These are phyloP conservation scores for Limnephilus auricula DNA, from an alignment of 2,888 invertebrate genomes.

Conservation along the genomic window DNA sequence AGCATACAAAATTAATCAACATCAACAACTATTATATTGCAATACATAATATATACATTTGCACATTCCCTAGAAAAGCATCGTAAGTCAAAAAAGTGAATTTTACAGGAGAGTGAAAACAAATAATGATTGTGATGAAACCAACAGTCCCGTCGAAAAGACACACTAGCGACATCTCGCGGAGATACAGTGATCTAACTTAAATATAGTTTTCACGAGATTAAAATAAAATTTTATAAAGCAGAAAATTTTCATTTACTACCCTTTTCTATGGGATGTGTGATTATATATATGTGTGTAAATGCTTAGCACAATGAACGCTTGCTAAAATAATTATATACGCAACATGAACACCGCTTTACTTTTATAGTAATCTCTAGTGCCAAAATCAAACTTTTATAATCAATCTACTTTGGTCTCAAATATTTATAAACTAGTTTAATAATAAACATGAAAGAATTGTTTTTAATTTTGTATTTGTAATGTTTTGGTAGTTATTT, in stretches of 20 bases:
- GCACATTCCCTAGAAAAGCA: too few relatives aligned
- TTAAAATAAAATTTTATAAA: too few relatives aligned
- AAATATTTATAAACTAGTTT: not conserved
- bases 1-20: not conserved
- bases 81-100: too few relatives aligned
- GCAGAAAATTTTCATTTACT: too few relatives aligned
- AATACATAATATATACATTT: not conserved
- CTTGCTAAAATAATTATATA: not conserved
- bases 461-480: not conserved
- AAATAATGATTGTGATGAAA: too few relatives aligned
- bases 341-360: not conserved
- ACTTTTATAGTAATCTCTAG: not conserved
- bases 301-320: not conserved
- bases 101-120: too few relatives aligned
- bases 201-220: too few relatives aligned
- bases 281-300: too few relatives aligned
- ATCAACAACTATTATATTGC: not conserved
- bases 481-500: not conserved
- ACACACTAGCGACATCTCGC: too few relatives aligned
- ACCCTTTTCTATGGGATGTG: too few relatives aligned
- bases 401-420: not conserved
- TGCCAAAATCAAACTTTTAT: not conserved
- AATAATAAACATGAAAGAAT: not conserved
- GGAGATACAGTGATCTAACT: too few relatives aligned
- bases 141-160: too few relatives aligned